Evolutionary conservation across 2,888 invertebrate genomes (phyloP).

Genomic region (Tuberolachnus salignus): DNA sequence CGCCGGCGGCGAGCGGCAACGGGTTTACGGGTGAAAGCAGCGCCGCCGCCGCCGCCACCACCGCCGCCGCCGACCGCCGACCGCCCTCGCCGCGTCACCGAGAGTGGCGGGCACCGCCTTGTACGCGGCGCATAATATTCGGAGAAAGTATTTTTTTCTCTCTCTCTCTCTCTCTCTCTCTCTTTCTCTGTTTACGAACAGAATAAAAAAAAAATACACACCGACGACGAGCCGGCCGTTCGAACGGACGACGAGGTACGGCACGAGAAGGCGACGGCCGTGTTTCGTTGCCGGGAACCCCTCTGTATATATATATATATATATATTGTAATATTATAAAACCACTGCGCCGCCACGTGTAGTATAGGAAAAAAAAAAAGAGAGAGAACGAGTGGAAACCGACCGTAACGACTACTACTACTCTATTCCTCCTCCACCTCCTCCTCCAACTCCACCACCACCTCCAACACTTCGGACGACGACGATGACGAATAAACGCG

Average conservation of each 20-base stretch:
- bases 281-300: background rate
- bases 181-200: background rate
- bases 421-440: too few relatives aligned
- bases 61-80: background rate
- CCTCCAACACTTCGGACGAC: too few relatives aligned
- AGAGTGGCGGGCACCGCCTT: too few relatives aligned
- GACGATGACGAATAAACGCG: too few relatives aligned
- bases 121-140: slow-evolving; percentile 12
- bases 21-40: slow-evolving; percentile 53
- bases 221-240: background rate
- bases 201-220: slow-evolving; percentile 1
- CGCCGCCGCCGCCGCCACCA: background rate
- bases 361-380: background rate
- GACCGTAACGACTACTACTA: too few relatives aligned
- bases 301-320: too few relatives aligned
- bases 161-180: too few relatives aligned
- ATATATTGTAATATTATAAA: too few relatives aligned
- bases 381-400: background rate
- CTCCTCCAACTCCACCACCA: too few relatives aligned
- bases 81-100: background rate
- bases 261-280: background rate
- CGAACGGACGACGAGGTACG: background rate
- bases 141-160: slow-evolving; percentile 49
- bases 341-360: too few relatives aligned
- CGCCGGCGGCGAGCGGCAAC: background rate